Evolutionary conservation across 2,113 vertebrate genomes (phyloP).

Genomic region (Laticauda laticaudata): DNA sequence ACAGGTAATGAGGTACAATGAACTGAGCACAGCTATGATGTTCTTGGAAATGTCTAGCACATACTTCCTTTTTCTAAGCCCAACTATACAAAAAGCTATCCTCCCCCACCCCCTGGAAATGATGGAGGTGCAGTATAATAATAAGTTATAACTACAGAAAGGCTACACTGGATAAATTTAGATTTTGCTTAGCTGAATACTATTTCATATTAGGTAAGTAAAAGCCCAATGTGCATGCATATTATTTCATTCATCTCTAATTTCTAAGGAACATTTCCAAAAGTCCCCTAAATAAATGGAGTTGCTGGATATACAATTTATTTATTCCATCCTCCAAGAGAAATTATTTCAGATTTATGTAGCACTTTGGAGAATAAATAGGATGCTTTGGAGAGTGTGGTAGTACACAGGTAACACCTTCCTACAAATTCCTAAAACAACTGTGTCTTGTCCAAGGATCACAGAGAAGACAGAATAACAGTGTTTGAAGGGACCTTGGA

Average conservation of each 20-base stretch:
- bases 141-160: neutral
- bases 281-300: neutral
- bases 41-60: constrained; percentile 2
- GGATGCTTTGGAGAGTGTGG: neutral
- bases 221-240: neutral
- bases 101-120: neutral
- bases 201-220: neutral
- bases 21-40: neutral
- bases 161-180: neutral
- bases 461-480: neutral
- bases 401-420: neutral
- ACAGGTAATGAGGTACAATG: constrained; percentile 3
- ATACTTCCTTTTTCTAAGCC: neutral
- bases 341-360: neutral
- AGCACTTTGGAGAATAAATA: neutral
- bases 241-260: neutral
- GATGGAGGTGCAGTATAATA: neutral
- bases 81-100: neutral
- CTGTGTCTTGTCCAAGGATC: neutral
- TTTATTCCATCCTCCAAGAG: neutral
- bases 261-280: neutral
- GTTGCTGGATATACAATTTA: neutral
- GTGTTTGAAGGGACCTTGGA: neutral
- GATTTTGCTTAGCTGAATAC: neutral
- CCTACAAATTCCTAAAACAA: neutral